Evolutionary conservation across 2,888 invertebrate genomes (phyloP), one percentile per base, ranked within the genome.

Genomic region (Patella pellucida): DNA sequence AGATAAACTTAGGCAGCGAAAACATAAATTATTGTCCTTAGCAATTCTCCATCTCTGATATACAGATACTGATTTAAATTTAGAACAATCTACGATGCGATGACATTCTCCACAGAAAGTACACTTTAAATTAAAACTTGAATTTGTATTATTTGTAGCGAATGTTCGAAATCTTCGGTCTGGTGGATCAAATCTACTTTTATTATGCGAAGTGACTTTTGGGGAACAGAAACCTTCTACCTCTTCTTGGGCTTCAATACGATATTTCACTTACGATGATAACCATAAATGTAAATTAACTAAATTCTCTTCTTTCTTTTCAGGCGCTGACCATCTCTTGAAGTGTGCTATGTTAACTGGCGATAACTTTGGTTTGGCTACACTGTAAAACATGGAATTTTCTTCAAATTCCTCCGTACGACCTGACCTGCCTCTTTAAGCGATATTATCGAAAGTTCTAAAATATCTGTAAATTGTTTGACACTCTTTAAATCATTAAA

Each of bases 401-500:
- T 62, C 62, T n/a, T 62, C 62, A 19, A 62, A 19, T 62, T 62
- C 62, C 23, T 62, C 4, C 12, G 19, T 19, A 3, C n/a, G n/a
- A n/a, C n/a, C n/a, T n/a, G 2, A 16, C 62, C 62, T n/a, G 62
- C 62, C 16, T 62, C 62, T 62, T 62, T 62, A 62, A 62, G 62
- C n/a, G 62, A n/a, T 62, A 62, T 62, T n/a, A 62, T 62, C 62
- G 19, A 62, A n/a, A 62, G 19, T 19, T 62, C 62, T 2, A 62
- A 19, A 19, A 19, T 62, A 62, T 62, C 62, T 19, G n/a, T 19
- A 62, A 62, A 62, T 15, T n/a, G 19, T 19, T 62, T 19, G n/a
- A 62, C 19, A 62, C 62, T 19, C 19, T 62, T 62, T n/a, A 62
- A 62, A 19, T 62, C 62, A 19, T 62, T n/a, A 12, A 62, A 62